These are phyloP conservation scores for Synanthedon tipuliformis DNA, from an alignment of 2,888 invertebrate species.

Conservation along the genomic window DNA sequence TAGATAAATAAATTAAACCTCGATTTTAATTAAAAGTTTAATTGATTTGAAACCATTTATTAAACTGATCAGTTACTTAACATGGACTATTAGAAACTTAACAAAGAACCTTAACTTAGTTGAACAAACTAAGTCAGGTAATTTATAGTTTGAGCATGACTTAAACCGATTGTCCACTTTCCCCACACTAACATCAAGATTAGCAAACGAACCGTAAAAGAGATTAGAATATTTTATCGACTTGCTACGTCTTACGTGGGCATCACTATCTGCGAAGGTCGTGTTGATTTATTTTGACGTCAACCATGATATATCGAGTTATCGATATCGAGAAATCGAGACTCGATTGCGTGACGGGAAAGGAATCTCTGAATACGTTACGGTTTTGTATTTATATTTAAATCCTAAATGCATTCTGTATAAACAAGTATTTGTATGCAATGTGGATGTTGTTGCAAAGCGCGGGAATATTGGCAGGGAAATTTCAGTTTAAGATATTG, in stretches of 20 bases:
- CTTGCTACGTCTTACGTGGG: slow-evolving; percentile 51
- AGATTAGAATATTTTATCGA: slow-evolving; percentile 35
- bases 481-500: too few relatives aligned
- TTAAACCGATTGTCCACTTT: too few relatives aligned
- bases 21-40: too few relatives aligned
- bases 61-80: too few relatives aligned
- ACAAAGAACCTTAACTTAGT: too few relatives aligned
- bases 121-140: too few relatives aligned
- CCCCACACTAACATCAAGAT: background rate
- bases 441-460: background rate
- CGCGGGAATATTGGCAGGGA: background rate
- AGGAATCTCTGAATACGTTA: slow-evolving; percentile 19
- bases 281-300: slow-evolving; percentile 63
- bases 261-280: slow-evolving; percentile 59
- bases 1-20: too few relatives aligned
- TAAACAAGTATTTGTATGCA: background rate
- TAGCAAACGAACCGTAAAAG: slow-evolving; percentile 25
- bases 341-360: slow-evolving; percentile 25
- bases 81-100: too few relatives aligned
- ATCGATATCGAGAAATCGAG: slow-evolving; percentile 43
- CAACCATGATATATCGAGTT: slow-evolving; percentile 60
- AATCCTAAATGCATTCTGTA: background rate
- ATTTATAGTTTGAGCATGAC: too few relatives aligned
- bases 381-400: slow-evolving; percentile 14
- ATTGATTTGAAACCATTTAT: too few relatives aligned